Conservation (phyloP, 2,113 vertebrate species). For the Melospiza melodia region DNA sequence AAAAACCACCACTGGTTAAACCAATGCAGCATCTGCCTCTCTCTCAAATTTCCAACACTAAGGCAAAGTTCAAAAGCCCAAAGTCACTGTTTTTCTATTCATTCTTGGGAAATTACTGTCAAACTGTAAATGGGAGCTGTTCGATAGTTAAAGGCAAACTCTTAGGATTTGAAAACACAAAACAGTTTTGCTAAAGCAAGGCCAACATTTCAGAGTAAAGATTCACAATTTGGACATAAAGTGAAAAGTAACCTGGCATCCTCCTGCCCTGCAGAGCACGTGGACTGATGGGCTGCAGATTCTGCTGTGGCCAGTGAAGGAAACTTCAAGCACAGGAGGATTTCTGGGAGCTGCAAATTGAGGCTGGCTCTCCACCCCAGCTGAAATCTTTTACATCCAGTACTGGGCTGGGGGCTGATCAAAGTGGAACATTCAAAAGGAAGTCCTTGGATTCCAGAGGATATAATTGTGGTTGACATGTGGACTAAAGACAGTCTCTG, state of each 20-base stretch:
- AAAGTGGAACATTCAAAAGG: neutral
- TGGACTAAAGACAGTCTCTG: neutral
- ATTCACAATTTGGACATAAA: neutral
- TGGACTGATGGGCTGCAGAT: fast-evolving
- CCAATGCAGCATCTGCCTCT: neutral
- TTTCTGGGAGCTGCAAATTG: neutral
- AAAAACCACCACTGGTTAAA: neutral
- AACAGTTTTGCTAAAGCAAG: neutral
- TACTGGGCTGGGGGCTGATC: neutral
- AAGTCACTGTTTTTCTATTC: neutral
- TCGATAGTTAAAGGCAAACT: neutral
- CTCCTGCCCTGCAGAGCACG: neutral
- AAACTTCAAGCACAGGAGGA: neutral
- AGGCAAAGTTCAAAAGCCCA: neutral
- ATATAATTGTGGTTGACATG: neutral
- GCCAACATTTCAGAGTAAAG: neutral
- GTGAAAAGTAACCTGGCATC: neutral
- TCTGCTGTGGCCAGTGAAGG: neutral
- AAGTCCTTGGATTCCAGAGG: neutral
- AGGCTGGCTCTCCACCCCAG: neutral
- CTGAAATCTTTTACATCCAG: neutral
- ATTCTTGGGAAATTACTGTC: neutral
- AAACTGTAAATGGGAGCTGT: neutral
- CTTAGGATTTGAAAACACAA: neutral
- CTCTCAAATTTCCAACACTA: neutral